Evolutionary conservation across 2,113 vertebrate genomes (phyloP).

Genomic region (Albula glossodonta): DNA sequence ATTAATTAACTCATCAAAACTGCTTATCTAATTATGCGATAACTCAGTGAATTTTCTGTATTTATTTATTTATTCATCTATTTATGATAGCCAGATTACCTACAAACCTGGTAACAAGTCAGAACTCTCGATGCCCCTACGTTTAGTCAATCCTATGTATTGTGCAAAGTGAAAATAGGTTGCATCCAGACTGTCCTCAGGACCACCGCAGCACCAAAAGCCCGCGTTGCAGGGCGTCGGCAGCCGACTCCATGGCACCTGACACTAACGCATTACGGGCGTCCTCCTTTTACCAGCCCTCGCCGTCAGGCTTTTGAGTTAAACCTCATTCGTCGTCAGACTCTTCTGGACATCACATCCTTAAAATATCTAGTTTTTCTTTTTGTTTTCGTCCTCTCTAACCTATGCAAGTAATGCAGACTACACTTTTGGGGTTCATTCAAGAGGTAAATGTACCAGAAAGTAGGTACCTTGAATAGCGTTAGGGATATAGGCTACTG

Average conservation of each 20-base stretch:
- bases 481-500: background rate
- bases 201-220: background rate
- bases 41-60: too few relatives aligned
- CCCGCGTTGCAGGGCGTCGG: background rate
- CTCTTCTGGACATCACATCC: background rate
- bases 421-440: conserved; percentile 3
- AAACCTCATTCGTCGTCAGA: background rate
- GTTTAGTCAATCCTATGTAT: too few relatives aligned
- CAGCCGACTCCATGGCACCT: background rate
- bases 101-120: too few relatives aligned
- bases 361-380: background rate
- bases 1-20: too few relatives aligned
- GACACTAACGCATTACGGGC: background rate
- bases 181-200: background rate
- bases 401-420: background rate
- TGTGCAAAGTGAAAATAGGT: too few relatives aligned
- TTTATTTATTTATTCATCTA: too few relatives aligned
- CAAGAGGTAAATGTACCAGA: background rate
- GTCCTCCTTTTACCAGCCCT: background rate
- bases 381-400: background rate
- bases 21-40: too few relatives aligned
- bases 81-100: too few relatives aligned
- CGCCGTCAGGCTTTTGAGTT: background rate
- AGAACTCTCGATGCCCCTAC: too few relatives aligned
- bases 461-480: background rate